A percentile compares a stretch with the other conserved stretches of the same genome.
These are phyloP conservation scores for Macrophya annulata DNA, from an alignment of 2,888 invertebrate species.

Conservation along the genomic window DNA sequence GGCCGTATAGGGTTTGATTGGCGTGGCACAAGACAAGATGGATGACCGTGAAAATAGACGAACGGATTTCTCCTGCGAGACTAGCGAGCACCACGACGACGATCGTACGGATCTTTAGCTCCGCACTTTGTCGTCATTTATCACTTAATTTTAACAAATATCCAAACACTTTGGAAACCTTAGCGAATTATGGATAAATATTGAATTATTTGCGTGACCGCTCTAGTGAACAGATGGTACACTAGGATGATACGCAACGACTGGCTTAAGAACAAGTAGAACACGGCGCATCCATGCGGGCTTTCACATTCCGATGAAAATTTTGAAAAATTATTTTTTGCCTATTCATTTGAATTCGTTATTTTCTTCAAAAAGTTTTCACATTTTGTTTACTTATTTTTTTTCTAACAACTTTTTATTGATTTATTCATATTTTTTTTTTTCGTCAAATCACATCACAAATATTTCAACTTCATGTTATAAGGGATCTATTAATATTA, in stretches of 20 bases:
- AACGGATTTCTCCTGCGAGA: slow-evolving; percentile 70
- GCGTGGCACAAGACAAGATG: slow-evolving; percentile 77
- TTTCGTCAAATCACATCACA: not conserved
- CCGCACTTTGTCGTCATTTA: not conserved
- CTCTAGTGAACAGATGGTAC: slow-evolving; percentile 37
- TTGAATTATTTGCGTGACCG: not conserved
- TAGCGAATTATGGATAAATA: not conserved
- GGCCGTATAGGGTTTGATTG: slow-evolving; percentile 70
- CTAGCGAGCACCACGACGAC: slow-evolving; percentile 55
- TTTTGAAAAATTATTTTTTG: slow-evolving; percentile 26
- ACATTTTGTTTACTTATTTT: not conserved
- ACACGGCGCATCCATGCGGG: slow-evolving; percentile 47
- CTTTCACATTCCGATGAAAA: slow-evolving; percentile 40
- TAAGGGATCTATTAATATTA: not conserved
- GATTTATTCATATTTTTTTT: not conserved
- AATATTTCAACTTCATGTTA: not conserved
- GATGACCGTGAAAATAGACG: slow-evolving; percentile 77
- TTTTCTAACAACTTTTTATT: not conserved
- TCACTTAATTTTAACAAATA: not conserved
- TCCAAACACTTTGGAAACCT: not conserved
- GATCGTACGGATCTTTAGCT: slow-evolving; percentile 13
- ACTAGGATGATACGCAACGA: slow-evolving; percentile 45
- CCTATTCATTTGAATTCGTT: not conserved
- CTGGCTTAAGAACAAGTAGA: slow-evolving; percentile 39
- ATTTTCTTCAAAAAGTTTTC: not conserved